These are phyloP conservation scores for Achroia grisella DNA, from an alignment of 1,140 invertebrate species.

Conservation along the genomic window DNA sequence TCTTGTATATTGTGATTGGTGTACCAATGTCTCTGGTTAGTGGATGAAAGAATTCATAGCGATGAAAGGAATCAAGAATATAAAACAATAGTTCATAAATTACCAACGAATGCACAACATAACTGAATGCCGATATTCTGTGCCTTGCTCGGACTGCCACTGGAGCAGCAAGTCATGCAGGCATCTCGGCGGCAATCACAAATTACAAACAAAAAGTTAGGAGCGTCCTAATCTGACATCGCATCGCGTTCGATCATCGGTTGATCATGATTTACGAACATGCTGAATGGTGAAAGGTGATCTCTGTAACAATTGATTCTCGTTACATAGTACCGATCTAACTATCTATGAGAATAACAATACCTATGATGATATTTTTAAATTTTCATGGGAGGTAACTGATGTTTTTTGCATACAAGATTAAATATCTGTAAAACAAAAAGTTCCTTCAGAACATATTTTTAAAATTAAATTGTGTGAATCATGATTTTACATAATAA, in stretches of 20 bases:
- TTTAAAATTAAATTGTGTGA: too few relatives aligned
- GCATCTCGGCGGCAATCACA: conserved; percentile 50
- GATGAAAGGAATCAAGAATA: conserved; percentile 17
- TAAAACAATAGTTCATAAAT: conserved; percentile 45
- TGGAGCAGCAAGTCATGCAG: conserved; percentile 47
- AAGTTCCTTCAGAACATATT: too few relatives aligned
- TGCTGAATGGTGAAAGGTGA: conserved; percentile 51
- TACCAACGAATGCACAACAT: conserved; percentile 6
- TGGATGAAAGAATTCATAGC: conserved; percentile 18
- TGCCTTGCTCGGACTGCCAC: neutral
- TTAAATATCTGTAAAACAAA: too few relatives aligned
- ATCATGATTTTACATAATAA: too few relatives aligned
- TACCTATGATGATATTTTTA: too few relatives aligned
- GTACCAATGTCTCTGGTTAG: conserved; percentile 2
- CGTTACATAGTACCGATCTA: conserved; percentile 16
- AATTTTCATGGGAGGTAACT: too few relatives aligned
- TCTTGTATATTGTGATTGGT: too few relatives aligned
- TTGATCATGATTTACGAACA: conserved; percentile 68
- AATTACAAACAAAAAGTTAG: conserved; percentile 63
- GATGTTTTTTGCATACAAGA: too few relatives aligned
- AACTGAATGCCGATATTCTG: conserved; percentile 21
- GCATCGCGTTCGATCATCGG: conserved; percentile 58
- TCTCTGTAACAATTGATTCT: conserved; percentile 53
- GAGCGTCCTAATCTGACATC: conserved; percentile 64
- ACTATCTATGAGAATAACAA: too few relatives aligned